Percentiles rank a stretch among this genome's conserved stretches.
Evolutionary conservation across 2,113 vertebrate genomes (phyloP).

Genomic region (Cryptotis parvus): DNA sequence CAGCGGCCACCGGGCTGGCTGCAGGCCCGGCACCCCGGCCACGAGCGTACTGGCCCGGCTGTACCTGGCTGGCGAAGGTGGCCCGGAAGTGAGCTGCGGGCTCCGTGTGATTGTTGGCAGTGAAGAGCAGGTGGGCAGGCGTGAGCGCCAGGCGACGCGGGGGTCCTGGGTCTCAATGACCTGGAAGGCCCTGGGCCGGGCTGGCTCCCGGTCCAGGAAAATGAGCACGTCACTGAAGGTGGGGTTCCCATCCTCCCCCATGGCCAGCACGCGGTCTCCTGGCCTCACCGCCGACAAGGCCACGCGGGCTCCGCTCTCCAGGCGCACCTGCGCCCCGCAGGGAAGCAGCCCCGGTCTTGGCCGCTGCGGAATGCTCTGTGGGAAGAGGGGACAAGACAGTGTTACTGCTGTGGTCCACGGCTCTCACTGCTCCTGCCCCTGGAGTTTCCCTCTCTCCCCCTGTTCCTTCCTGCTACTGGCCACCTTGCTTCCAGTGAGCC

Average conservation of each 20-base stretch:
- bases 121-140: conserved; percentile 94
- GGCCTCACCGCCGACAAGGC: conserved; percentile 91
- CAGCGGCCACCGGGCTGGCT: conserved; percentile 88
- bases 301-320: conserved; percentile 89
- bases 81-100: conserved; percentile 85
- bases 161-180: conserved; percentile 92
- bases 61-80: conserved; percentile 93
- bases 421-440: background rate
- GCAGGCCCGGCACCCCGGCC: conserved; percentile 71
- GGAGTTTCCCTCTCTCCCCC: background rate
- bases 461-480: no score
- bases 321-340: conserved; percentile 90
- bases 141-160: conserved; percentile 91
- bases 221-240: conserved; percentile 95
- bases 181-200: conserved; percentile 89
- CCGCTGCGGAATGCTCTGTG: conserved; percentile 97
- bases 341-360: conserved; percentile 99
- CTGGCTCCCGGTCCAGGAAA: conserved; percentile 93
- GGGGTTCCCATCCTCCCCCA: conserved; percentile 88
- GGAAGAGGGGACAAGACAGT: conserved; percentile 65
- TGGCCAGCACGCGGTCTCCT: conserved; percentile 94
- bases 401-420: conserved; percentile 35
- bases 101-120: conserved; percentile 87
- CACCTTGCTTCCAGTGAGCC: background rate
- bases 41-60: conserved; percentile 93